Conservation (phyloP, 2,797 vertebrate species). For the Hoplostethus mediterraneus region DNA sequence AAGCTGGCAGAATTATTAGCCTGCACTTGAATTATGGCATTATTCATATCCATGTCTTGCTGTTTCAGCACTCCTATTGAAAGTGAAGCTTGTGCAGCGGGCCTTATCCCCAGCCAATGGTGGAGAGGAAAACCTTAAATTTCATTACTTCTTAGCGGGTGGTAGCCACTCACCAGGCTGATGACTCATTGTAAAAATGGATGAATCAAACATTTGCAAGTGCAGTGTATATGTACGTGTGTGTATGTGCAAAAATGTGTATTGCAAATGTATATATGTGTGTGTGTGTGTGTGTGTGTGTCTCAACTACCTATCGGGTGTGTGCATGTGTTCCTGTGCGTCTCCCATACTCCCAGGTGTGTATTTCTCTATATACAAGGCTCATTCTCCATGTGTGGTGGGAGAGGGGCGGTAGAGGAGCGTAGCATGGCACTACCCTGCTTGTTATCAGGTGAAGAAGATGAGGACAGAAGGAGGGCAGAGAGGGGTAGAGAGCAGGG, state of each 20-base stretch:
- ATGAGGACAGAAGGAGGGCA: conserved; percentile 48
- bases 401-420: conserved; percentile 42
- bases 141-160: conserved; percentile 42
- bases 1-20: conserved; percentile 42
- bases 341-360: neutral
- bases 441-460: conserved; percentile 69
- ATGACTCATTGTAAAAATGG: conserved; percentile 62
- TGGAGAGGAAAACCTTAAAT: conserved; percentile 54
- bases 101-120: conserved; percentile 7
- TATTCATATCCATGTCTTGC: conserved; percentile 63
- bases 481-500: conserved; percentile 17
- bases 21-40: conserved; percentile 55
- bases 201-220: conserved; percentile 41
- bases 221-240: neutral
- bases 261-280: neutral
- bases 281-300: neutral
- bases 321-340: neutral
- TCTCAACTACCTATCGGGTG: neutral
- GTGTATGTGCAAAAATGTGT: neutral
- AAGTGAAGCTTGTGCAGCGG: conserved; percentile 37
- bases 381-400: conserved; percentile 47
- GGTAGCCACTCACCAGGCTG: conserved; percentile 44
- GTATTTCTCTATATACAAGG: conserved; percentile 16
- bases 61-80: conserved; percentile 60
- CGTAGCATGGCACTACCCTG: conserved; percentile 46